Conservation (phyloP, 2,888 invertebrate species). For the Eupsilia transversa region DNA sequence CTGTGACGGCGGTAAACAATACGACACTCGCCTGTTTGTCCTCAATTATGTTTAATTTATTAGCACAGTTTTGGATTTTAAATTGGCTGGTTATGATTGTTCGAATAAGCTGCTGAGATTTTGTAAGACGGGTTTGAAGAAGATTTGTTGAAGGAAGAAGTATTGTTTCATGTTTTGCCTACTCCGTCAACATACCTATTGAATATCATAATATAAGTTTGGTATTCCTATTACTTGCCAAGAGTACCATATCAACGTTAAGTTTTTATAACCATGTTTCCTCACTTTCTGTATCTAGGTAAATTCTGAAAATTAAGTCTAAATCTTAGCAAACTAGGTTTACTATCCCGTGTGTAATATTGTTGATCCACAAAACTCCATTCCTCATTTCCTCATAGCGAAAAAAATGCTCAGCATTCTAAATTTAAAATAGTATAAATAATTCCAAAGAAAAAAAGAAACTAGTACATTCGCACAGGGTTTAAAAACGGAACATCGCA, state of each 20-base stretch:
- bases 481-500: slow-evolving; percentile 19
- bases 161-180: background rate
- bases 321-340: background rate
- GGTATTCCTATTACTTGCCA: too few relatives aligned
- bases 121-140: background rate
- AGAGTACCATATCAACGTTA: too few relatives aligned
- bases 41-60: slow-evolving; percentile 63
- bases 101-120: background rate
- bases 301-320: too few relatives aligned
- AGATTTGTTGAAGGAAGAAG: background rate
- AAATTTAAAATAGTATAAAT: background rate
- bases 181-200: background rate
- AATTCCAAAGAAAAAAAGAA: background rate
- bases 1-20: slow-evolving; percentile 73
- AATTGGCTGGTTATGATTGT: slow-evolving; percentile 59
- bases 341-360: background rate
- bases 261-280: too few relatives aligned
- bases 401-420: background rate
- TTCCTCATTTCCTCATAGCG: background rate
- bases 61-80: slow-evolving; percentile 57
- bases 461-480: background rate
- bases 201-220: background rate
- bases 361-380: background rate
- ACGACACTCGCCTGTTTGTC: slow-evolving; percentile 64
- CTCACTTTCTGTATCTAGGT: too few relatives aligned